Conservation (phyloP, 2,888 invertebrate species). For the Hirtodrosophila trivittata region DNA sequence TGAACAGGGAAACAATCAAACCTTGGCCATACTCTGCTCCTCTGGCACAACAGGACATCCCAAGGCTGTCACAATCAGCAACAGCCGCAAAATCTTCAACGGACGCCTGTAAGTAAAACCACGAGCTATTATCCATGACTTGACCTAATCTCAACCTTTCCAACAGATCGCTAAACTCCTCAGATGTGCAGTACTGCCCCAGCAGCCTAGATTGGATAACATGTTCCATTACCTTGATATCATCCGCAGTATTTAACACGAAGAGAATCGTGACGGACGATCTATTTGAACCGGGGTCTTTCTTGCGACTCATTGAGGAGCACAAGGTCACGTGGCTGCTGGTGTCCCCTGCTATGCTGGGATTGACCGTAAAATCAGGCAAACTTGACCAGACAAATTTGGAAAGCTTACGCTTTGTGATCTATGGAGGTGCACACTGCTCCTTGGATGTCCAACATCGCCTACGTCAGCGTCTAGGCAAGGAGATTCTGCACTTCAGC, state of each 20-base stretch:
- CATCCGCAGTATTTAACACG: conserved; percentile 58
- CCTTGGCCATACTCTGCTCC: conserved; percentile 72
- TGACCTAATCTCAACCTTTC: not conserved
- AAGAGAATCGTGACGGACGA: conserved; percentile 67
- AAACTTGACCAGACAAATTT: conserved; percentile 40
- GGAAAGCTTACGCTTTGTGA: conserved; percentile 23
- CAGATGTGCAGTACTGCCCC: too few species aligned
- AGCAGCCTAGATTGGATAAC: conserved; percentile 41
- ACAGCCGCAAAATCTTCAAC: conserved; percentile 3
- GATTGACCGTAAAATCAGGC: conserved; percentile 59
- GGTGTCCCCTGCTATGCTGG: conserved; percentile 44
- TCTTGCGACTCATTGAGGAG: conserved; percentile 64
- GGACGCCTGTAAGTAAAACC: not conserved
- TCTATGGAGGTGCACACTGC: too few species aligned
- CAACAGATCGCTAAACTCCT: too few species aligned
- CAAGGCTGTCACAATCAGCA: conserved; percentile 59
- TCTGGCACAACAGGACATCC: conserved; percentile 79
- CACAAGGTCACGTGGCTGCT: conserved; percentile 45
- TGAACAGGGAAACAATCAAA: conserved; percentile 64
- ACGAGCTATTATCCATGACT: not conserved
- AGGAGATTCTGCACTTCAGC: conserved; percentile 34
- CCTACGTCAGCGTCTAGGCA: conserved; percentile 37
- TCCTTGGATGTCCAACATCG: conserved; percentile 13
- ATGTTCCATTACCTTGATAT: conserved; percentile 55
- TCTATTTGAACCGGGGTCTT: conserved; percentile 59